These are phyloP conservation scores for Microctenopoma lineatum DNA, from an alignment of 2,797 vertebrate species.

Conservation along the genomic window DNA sequence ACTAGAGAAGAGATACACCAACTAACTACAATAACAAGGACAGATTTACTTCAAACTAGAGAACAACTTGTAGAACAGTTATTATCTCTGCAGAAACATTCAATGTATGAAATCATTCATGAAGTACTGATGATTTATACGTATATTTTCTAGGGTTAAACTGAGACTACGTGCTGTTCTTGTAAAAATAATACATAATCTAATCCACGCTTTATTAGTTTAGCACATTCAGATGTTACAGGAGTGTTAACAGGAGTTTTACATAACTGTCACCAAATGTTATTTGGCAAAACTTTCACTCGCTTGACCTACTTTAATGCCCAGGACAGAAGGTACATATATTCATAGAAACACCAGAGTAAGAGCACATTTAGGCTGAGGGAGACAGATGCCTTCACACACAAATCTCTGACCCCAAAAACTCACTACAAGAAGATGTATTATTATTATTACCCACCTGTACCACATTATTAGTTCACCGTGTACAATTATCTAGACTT, in stretches of 20 bases:
- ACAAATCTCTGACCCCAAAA: constrained; percentile 64
- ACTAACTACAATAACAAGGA: constrained; percentile 2
- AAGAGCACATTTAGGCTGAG: constrained; percentile 40
- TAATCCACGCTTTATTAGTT: neutral
- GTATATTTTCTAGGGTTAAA: neutral
- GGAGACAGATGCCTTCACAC: constrained; percentile 35
- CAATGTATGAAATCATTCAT: neutral
- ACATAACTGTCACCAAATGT: neutral
- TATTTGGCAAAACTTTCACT: constrained; percentile 7
- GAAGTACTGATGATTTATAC: neutral
- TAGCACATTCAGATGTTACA: neutral
- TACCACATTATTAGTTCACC: constrained; percentile 29
- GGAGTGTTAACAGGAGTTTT: neutral
- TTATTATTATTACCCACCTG: constrained; percentile 33
- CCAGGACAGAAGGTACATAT: constrained; percentile 24
- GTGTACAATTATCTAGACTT: constrained; percentile 24
- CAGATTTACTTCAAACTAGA: neutral
- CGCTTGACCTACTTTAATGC: neutral
- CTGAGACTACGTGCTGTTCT: neutral
- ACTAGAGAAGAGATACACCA: constrained; percentile 68
- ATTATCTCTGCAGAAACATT: neutral
- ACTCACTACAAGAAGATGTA: constrained; percentile 65
- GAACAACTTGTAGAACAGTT: neutral
- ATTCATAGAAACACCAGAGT: constrained; percentile 29
- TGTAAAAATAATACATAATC: neutral